Evolutionary conservation across 2,888 invertebrate genomes (phyloP).

Genomic region (Parasteatoda lunata): DNA sequence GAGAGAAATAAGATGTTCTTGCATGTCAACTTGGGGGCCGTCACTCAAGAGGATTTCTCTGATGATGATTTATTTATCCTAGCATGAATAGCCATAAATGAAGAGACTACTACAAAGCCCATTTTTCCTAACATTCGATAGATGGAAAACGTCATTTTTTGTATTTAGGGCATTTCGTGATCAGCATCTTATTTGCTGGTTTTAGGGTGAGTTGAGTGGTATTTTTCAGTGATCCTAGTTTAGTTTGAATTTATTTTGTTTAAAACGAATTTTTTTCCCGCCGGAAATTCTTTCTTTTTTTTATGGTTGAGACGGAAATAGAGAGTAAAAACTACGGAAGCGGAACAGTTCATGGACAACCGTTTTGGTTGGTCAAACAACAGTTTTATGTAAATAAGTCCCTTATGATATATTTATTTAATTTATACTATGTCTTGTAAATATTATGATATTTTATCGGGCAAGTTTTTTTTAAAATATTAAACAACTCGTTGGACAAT

Average conservation of each 20-base stretch:
- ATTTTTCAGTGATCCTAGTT: too few species aligned
- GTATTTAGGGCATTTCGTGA: constrained; percentile 64
- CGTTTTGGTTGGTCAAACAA: background rate
- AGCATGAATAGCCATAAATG: background rate
- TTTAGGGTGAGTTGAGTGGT: background rate
- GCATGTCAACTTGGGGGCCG: constrained; percentile 7
- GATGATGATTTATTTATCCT: constrained; percentile 32
- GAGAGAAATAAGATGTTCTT: background rate
- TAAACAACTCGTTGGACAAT: too few species aligned
- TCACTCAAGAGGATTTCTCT: background rate
- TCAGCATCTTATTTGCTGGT: constrained; percentile 25
- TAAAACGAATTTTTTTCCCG: background rate
- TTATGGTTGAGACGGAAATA: background rate
- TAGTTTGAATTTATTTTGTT: too few species aligned
- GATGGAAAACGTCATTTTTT: constrained; percentile 34
- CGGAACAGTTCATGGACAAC: background rate
- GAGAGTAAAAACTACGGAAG: background rate
- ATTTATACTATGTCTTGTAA: too few species aligned
- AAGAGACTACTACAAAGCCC: background rate
- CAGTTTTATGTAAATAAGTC: too few species aligned
- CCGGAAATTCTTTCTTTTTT: background rate
- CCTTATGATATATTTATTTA: too few species aligned
- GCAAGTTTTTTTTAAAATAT: too few species aligned
- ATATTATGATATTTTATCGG: too few species aligned
- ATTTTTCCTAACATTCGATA: constrained; percentile 6